phyloP scores from a whole-genome alignment of 2,888 invertebrate genomes.

The Thereva unica region DNA sequence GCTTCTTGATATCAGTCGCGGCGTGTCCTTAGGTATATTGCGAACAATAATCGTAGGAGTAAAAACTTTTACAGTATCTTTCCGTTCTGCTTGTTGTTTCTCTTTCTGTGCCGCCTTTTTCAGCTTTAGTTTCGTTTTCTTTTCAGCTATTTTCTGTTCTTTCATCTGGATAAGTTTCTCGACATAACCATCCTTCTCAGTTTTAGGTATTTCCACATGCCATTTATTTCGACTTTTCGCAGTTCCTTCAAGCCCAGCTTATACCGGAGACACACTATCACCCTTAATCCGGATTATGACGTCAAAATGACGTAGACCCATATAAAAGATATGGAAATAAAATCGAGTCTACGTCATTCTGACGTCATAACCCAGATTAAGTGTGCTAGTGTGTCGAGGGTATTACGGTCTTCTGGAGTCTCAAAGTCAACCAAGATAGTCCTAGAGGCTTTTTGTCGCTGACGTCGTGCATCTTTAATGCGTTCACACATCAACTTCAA shows the following conservation, averaged over 20 bases:
- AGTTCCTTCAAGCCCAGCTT: conserved; percentile 1
- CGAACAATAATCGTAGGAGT: conserved; percentile 10
- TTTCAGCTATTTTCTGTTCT: neutral
- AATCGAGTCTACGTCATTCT: no score
- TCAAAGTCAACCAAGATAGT: conserved; percentile 15
- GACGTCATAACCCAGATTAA: no score
- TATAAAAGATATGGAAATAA: no score
- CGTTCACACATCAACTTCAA: neutral
- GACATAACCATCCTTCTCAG: neutral
- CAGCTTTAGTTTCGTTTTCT: neutral
- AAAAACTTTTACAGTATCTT: neutral
- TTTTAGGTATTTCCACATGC: neutral
- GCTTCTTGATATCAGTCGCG: neutral
- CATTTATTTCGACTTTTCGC: neutral
- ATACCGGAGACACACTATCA: no score
- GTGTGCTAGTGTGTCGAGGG: no score
- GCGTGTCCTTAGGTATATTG: conserved; percentile 6
- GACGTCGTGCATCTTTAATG: conserved; percentile 2
- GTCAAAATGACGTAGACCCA: no score
- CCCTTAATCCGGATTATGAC: no score
- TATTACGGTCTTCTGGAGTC: neutral
- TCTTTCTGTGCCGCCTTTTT: neutral
- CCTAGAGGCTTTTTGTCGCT: neutral
- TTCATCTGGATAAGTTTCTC: conserved; percentile 2
- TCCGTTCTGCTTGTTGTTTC: neutral